Evolutionary conservation across 2,888 invertebrate genomes (phyloP), one percentile per base, ranked within the genome.

Genomic region (Cheilosia vulpina): DNA sequence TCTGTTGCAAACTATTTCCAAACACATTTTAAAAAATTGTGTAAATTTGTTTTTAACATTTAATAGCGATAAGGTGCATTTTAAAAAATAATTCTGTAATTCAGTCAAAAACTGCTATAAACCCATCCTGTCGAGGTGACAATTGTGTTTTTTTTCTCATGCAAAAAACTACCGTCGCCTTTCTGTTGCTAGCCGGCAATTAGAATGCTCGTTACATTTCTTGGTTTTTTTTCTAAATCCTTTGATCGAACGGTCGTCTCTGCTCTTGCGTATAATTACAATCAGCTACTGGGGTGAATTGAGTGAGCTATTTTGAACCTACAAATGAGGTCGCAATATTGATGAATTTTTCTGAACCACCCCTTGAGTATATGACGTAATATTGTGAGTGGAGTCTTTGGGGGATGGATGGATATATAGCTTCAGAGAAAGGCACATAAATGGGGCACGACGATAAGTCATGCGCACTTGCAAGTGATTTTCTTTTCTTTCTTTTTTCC

Each of bases 391-490:
- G 21, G n/a, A 31, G 43, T 5, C 17, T 17, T 0, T 34, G 41
- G 50, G 24, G 24, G 58, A 27, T 27, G 31, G 21, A 13, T 24
- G 31, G n/a, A 60, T 13, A 17, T 27, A 43, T 24, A 52, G 13
- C 43, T 27, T 58, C 43, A 58, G 17, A 62, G 41, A 47, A 45
- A 55, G 21, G 19, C 47, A 62, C 47, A 62, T 50, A 79, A 69
- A 58, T 77, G 81, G 81, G 63, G 27, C 69, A 81, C 69, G 34
- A 34, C 50, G 66, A 78, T 72, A 78, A 71, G 47, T 65, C 66
- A 38, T 82, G 82, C 82, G 82, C 82, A 82, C 15, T 65, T 13
- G 38, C 38, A 11, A 11, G 13, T 17, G 19, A 3, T 5, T 13
- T 4, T n/a, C 1, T 27, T 27, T 27, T 27, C n/a, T 5, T 27